Percentiles rank a stretch among this genome's conserved stretches.
phyloP scores from a whole-genome alignment of 1,140 invertebrate genomes.

The Macrobrachium nipponense region DNA sequence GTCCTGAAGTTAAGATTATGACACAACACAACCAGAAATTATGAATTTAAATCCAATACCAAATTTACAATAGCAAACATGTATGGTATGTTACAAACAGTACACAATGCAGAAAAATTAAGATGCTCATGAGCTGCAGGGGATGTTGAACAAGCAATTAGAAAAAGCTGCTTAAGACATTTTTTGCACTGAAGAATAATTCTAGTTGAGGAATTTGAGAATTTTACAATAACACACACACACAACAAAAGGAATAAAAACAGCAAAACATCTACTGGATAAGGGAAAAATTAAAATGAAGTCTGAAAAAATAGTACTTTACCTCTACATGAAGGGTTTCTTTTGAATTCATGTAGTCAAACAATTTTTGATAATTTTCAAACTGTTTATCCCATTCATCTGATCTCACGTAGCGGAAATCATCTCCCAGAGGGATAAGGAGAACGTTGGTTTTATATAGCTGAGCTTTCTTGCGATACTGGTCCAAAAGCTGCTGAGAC shows the following conservation, averaged over 20 bases:
- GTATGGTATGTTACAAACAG: too few species aligned
- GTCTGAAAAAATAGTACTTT: constrained; percentile 40
- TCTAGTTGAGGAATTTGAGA: too few species aligned
- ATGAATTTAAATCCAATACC: too few species aligned
- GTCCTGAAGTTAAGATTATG: too few species aligned
- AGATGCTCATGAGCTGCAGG: too few species aligned
- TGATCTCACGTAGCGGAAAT: constrained; percentile 91
- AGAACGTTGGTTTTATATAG: constrained; percentile 91
- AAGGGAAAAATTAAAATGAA: constrained; percentile 38
- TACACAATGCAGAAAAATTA: too few species aligned
- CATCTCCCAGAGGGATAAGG: constrained; percentile 93
- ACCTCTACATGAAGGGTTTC: constrained; percentile 86
- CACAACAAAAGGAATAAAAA: not conserved
- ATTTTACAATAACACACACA: too few species aligned
- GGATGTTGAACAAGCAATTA: too few species aligned
- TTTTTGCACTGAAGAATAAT: too few species aligned
- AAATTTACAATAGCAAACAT: too few species aligned
- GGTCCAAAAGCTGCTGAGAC: constrained; percentile 86
- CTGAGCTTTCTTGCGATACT: constrained; percentile 96
- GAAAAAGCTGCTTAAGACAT: too few species aligned
- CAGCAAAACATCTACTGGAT: not conserved
- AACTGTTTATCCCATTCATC: constrained; percentile 97
- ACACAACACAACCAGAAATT: too few species aligned
- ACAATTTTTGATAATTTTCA: constrained; percentile 91
- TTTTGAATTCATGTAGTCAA: constrained; percentile 93